These are phyloP conservation scores for Cheilosia urbana DNA, from an alignment of 2,888 invertebrate genomes.

Conservation along the genomic window DNA sequence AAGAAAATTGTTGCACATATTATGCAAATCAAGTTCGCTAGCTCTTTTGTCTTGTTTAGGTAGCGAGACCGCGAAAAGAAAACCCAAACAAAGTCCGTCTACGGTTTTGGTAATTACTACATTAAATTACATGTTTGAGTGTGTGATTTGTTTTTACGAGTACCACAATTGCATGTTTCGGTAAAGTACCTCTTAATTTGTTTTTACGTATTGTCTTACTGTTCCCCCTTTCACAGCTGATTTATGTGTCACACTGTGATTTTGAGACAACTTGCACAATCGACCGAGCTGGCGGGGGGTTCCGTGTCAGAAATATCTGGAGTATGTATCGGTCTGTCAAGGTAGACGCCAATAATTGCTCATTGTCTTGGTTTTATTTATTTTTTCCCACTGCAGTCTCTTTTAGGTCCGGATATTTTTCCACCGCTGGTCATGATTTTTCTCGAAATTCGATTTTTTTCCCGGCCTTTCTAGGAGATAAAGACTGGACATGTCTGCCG, in stretches of 20 bases:
- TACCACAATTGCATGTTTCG: slow-evolving; percentile 34
- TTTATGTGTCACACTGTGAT: slow-evolving; percentile 65
- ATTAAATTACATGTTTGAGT: slow-evolving; percentile 13
- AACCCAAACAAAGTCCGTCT: neutral
- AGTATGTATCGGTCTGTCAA: slow-evolving; percentile 56
- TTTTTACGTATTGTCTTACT: slow-evolving; percentile 2
- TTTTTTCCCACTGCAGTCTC: slow-evolving; percentile 2
- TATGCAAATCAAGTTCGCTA: slow-evolving; percentile 46
- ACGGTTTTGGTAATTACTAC: slow-evolving; percentile 44
- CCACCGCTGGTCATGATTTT: slow-evolving; percentile 47
- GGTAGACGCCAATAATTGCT: slow-evolving; percentile 50
- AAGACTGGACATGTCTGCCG: slow-evolving; percentile 33
- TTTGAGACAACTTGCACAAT: slow-evolving; percentile 60
- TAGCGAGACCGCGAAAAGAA: slow-evolving; percentile 7
- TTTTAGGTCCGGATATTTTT: slow-evolving; percentile 33
- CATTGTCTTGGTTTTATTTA: slow-evolving; percentile 20
- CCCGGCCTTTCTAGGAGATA: slow-evolving; percentile 29
- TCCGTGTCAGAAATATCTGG: slow-evolving; percentile 56
- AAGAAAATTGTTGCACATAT: slow-evolving; percentile 15
- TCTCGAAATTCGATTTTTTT: slow-evolving; percentile 19
- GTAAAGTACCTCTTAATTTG: slow-evolving; percentile 42
- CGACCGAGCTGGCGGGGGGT: slow-evolving; percentile 11
- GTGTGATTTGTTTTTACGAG: neutral
- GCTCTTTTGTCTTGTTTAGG: slow-evolving; percentile 35
- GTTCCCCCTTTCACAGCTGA: slow-evolving; percentile 58